Conservation (phyloP, 2,888 invertebrate species). For the Mellilla xanthometata region DNA sequence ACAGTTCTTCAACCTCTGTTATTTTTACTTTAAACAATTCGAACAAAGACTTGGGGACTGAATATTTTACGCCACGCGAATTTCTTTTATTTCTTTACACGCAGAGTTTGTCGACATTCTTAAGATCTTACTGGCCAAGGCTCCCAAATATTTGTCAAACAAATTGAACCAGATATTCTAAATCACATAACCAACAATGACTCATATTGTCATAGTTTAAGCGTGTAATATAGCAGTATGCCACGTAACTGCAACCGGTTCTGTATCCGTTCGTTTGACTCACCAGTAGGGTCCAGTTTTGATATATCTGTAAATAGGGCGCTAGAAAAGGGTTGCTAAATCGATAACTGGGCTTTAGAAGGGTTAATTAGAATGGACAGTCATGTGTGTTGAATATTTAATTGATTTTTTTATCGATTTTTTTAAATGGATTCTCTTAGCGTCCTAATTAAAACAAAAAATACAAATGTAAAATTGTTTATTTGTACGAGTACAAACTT, state of each 20-base stretch:
- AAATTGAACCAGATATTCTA: conserved; percentile 22
- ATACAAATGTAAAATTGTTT: no score
- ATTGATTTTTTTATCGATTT: neutral
- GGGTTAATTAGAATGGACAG: conserved; percentile 4
- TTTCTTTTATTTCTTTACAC: no score
- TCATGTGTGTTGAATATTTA: no score
- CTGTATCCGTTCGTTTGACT: conserved; percentile 24
- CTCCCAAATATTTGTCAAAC: conserved; percentile 27
- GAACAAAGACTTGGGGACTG: no score
- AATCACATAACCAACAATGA: conserved; percentile 23
- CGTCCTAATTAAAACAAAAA: no score
- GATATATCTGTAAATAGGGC: conserved; percentile 31
- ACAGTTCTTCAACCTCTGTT: no score
- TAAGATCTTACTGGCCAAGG: neutral
- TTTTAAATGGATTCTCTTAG: no score
- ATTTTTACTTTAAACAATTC: no score
- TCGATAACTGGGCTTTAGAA: conserved; percentile 29
- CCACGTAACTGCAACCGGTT: conserved; percentile 30
- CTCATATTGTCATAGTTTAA: conserved; percentile 20
- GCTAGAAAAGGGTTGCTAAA: conserved; percentile 39
- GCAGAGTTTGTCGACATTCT: neutral
- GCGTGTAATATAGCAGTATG: conserved; percentile 8
- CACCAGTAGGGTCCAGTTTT: conserved; percentile 28
- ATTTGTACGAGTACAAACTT: no score
- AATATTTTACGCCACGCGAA: no score